Conservation (phyloP, 2,113 vertebrate genomes). For the Cyprinodon brontotheroides region DNA sequence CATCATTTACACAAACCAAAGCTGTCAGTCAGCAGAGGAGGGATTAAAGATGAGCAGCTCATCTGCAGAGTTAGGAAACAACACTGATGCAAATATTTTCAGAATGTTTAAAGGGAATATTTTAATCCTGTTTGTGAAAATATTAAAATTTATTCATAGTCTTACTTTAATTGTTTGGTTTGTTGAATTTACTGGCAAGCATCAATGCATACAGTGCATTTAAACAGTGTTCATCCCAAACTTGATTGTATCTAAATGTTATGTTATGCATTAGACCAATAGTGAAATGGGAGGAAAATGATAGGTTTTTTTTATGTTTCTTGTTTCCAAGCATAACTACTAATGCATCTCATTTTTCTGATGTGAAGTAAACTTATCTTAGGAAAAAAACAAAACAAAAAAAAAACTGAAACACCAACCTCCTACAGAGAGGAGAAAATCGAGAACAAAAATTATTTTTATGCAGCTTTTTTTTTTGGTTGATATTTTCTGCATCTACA, state of each 20-base stretch:
- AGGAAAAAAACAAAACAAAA: neutral
- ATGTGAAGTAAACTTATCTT: neutral
- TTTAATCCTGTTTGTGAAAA: neutral
- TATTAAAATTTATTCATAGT: neutral
- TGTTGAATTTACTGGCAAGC: neutral
- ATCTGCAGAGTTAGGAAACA: constrained; percentile 36
- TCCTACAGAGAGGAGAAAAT: neutral
- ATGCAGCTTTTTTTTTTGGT: neutral
- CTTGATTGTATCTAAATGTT: neutral
- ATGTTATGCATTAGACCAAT: neutral
- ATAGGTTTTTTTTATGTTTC: too few relatives aligned
- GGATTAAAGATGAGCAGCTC: constrained; percentile 45
- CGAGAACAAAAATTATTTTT: too few relatives aligned
- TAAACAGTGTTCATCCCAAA: neutral
- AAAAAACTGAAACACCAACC: neutral
- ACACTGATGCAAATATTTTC: neutral
- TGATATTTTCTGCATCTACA: neutral
- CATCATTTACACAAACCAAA: constrained; percentile 40
- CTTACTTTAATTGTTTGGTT: neutral
- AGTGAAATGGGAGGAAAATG: neutral
- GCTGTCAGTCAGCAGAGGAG: constrained; percentile 47
- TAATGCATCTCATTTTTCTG: too few relatives aligned
- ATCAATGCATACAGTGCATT: neutral
- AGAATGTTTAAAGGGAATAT: neutral
- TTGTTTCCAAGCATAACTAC: neutral